A percentile compares a stretch with the other conserved stretches of the same genome.
phyloP scores from a whole-genome alignment of 2,797 vertebrate genomes.

The Petrocephalus schoutedeni region DNA sequence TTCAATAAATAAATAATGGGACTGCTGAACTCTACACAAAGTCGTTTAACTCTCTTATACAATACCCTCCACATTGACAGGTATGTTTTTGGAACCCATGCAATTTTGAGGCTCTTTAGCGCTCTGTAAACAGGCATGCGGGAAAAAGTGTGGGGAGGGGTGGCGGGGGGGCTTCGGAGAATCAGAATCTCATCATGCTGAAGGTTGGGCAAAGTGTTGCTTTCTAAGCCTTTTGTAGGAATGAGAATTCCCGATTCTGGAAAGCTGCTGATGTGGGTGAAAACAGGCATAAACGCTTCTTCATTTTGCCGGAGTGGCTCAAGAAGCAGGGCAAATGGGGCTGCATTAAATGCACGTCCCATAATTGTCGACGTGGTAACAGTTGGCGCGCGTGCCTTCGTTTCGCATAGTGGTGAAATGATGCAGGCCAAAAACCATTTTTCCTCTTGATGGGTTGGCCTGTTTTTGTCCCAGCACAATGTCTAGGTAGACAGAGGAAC shows the following conservation, averaged over 20 bases:
- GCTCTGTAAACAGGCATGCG: slow-evolving; percentile 2
- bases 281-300: background rate
- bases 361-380: background rate
- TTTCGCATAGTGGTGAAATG: background rate
- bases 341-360: background rate
- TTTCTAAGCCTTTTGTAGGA: background rate
- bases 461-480: background rate
- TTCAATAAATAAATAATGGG: slow-evolving; percentile 63
- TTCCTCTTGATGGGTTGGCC: background rate
- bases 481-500: background rate
- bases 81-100: slow-evolving; percentile 54
- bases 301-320: background rate
- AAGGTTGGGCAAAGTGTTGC: background rate
- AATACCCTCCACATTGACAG: slow-evolving; percentile 56
- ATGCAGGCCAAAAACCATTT: background rate
- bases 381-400: background rate
- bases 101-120: background rate
- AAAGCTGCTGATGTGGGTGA: slow-evolving; percentile 3
- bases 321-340: background rate
- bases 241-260: background rate
- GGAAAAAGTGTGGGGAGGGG: background rate
- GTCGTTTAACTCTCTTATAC: slow-evolving; percentile 61
- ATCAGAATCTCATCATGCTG: slow-evolving; percentile 2
- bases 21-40: slow-evolving; percentile 72
- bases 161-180: background rate